Conservation (phyloP, 2,797 vertebrate genomes). For the Falco columbarius region DNA sequence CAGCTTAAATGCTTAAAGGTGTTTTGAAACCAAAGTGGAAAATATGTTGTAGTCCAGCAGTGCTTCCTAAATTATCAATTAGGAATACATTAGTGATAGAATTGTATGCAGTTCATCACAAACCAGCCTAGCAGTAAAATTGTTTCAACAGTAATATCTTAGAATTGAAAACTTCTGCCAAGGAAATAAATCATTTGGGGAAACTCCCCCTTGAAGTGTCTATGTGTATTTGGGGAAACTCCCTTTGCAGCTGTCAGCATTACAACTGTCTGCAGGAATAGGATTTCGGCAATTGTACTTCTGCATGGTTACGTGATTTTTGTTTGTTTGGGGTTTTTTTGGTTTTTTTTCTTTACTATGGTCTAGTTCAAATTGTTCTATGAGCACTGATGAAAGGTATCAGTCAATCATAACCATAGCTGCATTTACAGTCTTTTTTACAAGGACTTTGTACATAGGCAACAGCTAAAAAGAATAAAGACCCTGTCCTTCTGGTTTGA, state of each 20-base stretch:
- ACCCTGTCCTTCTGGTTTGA: not conserved
- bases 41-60: not conserved
- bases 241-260: not conserved
- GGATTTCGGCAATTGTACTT: not conserved
- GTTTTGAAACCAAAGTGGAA: not conserved
- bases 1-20: not conserved
- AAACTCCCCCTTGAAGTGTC: not conserved
- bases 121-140: not conserved
- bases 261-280: not conserved
- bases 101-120: not conserved
- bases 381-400: not conserved
- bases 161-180: not conserved
- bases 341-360: not conserved
- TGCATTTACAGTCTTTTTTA: not conserved
- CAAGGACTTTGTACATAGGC: not conserved
- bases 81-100: not conserved
- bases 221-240: not conserved
- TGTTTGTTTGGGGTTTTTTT: no score
- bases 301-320: not conserved
- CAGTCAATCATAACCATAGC: not conserved
- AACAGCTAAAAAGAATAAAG: not conserved
- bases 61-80: not conserved
- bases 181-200: not conserved
- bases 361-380: not conserved
- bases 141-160: not conserved